Percentiles rank a stretch among this genome's conserved stretches.
phyloP scores from a whole-genome alignment of 2,888 invertebrate genomes.

The Lumbricus terrestris region DNA sequence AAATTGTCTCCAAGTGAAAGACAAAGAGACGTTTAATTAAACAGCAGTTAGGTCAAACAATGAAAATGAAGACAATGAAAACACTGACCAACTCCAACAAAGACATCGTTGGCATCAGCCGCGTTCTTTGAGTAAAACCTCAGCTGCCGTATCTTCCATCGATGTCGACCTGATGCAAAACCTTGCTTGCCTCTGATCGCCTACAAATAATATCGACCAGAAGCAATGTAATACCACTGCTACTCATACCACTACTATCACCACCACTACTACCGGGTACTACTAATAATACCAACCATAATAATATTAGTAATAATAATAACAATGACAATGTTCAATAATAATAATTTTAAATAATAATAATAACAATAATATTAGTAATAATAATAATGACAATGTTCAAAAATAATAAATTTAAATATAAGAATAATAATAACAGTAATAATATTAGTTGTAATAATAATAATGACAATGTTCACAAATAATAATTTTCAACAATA shows the following conservation, averaged over 20 bases:
- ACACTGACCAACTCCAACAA: constrained; percentile 19
- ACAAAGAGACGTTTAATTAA: background rate
- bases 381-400: no score
- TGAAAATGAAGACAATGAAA: background rate
- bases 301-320: no score
- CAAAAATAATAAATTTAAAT: no score
- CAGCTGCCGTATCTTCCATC: constrained; percentile 13
- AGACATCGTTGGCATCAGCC: background rate
- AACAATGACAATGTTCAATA: no score
- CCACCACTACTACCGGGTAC: background rate
- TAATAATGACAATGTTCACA: no score
- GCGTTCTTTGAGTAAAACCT: constrained; percentile 3
- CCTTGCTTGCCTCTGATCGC: constrained; percentile 14
- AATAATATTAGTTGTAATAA: no score
- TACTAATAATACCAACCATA: no score
- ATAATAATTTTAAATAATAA: no score
- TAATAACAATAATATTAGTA: no score
- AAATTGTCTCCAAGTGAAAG: background rate
- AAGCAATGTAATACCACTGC: background rate
- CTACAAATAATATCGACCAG: constrained; percentile 8
- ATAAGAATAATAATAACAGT: no score
- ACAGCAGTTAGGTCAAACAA: background rate
- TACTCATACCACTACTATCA: background rate
- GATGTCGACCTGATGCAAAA: background rate
- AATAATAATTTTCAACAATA: no score